Evolutionary conservation across 2,113 vertebrate species (phyloP), one percentile per base, ranked within the genome.

Genomic region (Rhagologus leucostigma): DNA sequence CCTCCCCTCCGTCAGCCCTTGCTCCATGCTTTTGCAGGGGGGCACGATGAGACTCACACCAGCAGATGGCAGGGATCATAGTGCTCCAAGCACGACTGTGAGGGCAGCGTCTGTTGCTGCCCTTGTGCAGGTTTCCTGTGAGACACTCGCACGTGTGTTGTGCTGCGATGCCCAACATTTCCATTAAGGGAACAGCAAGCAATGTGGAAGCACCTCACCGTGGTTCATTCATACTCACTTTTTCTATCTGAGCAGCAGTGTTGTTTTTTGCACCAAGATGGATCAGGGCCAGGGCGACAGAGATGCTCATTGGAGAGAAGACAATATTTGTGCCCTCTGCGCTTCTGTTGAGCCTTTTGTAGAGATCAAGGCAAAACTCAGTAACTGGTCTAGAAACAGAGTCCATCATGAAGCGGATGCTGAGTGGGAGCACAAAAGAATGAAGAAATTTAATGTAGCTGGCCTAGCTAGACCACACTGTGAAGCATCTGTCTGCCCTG

Each of bases 311-410:
- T 30, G 98, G 98, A 78, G 97, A 98, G 73, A 97, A 95, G 86
- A 98, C 67, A 10, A 97, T 87, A 65, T 98, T 98, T 93, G 59
- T 91, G 11, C 14, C 44, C 73, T 7, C 16, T 52, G 90, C 67
- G 16, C 32, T 71, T 94, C 81, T 94, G 71, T 95, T 98, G 53
- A 98, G 92, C 41, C 97, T 89, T 69, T 95, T 93, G 68, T 98
- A 98, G 82, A 98, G 92, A 86, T 98, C 98, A n/a, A 98, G 96
- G 92, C 97, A 96, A 95, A 98, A 98, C 47, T 98, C 96, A 62
- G 59, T 96, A 84, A 98, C 89, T 26, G 97, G 62, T 84, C 81
- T 89, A 68, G 97, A 93, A 57, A 98, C 46, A 17, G 94, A 96
- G 6, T 91, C 90, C 97, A 97, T 98, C 33, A 6, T 76, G 92